Percentiles rank a stretch among this genome's conserved stretches.
Conservation (phyloP, 2,797 vertebrate genomes). For the Epinephelus awoara region DNA sequence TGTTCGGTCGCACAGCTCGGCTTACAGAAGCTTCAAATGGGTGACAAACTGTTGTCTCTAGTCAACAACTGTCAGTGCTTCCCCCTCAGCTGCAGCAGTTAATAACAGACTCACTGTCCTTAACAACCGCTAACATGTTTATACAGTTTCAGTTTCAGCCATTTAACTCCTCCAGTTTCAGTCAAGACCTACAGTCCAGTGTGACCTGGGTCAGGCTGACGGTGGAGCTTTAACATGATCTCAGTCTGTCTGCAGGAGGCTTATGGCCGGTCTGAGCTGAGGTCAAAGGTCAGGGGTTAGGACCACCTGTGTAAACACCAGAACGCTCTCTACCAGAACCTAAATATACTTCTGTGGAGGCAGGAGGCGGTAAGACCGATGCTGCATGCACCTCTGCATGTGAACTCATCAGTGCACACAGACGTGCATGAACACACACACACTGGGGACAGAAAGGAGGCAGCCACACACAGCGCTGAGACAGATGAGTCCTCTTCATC, state of each 20-base stretch:
- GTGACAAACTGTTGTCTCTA: too few relatives aligned
- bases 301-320: slow-evolving; percentile 69
- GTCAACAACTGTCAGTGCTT: neutral
- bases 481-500: slow-evolving; percentile 19
- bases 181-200: neutral
- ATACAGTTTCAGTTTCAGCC: slow-evolving; percentile 4
- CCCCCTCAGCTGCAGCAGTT: neutral
- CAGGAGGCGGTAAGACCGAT: slow-evolving; percentile 10
- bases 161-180: slow-evolving; percentile 3
- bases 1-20: too few relatives aligned
- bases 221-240: slow-evolving; percentile 28
- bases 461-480: slow-evolving; percentile 47
- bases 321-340: slow-evolving; percentile 35
- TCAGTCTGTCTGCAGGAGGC: slow-evolving; percentile 42
- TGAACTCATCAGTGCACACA: slow-evolving; percentile 12
- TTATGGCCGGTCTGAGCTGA: slow-evolving; percentile 41
- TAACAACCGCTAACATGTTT: slow-evolving; percentile 9
- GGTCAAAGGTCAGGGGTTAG: slow-evolving; percentile 62
- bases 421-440: slow-evolving; percentile 13
- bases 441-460: slow-evolving; percentile 37
- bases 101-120: neutral
- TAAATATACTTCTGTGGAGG: slow-evolving; percentile 51
- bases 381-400: slow-evolving; percentile 25
- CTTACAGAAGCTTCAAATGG: too few relatives aligned
- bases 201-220: slow-evolving; percentile 6